Conservation (phyloP, 1,140 invertebrate genomes). For the Drosophila repleta region DNA sequence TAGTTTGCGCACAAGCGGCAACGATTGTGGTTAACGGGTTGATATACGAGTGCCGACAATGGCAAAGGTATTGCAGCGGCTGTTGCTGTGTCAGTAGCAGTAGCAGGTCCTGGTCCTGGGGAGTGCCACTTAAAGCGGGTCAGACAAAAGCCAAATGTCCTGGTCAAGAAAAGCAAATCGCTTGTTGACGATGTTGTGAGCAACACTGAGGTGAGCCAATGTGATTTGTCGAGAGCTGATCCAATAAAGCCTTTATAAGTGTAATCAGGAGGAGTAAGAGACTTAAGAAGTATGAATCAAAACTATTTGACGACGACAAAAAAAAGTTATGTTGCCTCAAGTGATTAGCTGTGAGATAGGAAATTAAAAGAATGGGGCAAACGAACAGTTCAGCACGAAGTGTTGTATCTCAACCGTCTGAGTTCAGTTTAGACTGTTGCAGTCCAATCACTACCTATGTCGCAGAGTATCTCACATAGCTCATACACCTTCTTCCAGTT, state of each 20-base stretch:
- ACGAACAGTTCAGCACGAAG: too few species aligned
- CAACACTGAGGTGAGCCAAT: neutral
- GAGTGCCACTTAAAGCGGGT: neutral
- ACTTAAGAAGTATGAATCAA: too few species aligned
- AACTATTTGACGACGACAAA: too few species aligned
- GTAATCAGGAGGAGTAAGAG: neutral
- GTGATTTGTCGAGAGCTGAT: neutral
- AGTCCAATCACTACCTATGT: too few species aligned
- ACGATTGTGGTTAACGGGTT: conserved; percentile 40
- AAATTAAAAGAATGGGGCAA: too few species aligned
- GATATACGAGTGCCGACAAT: conserved; percentile 20
- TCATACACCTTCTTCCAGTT: too few species aligned
- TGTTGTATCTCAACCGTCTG: too few species aligned
- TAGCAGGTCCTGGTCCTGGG: too few species aligned
- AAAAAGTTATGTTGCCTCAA: too few species aligned
- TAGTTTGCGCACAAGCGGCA: conserved; percentile 61
- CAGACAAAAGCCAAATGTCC: neutral
- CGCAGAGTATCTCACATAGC: too few species aligned
- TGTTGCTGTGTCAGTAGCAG: neutral
- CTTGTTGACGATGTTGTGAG: neutral
- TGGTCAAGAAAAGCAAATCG: neutral
- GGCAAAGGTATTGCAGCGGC: neutral
- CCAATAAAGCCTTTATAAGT: neutral
- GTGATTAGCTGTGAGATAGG: too few species aligned
- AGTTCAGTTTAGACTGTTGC: too few species aligned